These are phyloP conservation scores for Tetrapedia diversipes DNA, from an alignment of 2,888 invertebrate species.

Conservation along the genomic window DNA sequence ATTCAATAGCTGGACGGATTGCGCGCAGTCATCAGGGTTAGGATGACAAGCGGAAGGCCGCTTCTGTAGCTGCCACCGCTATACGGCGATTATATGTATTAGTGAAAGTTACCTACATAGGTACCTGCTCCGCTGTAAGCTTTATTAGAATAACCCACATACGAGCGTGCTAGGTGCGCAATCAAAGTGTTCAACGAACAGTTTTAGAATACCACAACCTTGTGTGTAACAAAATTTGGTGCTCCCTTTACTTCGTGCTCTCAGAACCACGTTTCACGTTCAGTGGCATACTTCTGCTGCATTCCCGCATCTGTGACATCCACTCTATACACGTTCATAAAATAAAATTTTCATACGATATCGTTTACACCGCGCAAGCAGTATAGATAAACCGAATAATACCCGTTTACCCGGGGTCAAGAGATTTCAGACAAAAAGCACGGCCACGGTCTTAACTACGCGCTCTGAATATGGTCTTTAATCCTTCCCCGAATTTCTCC, in stretches of 20 bases:
- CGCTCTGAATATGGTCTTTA: conserved; percentile 33
- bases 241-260: background rate
- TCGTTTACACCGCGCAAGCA: background rate
- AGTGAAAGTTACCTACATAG: conserved; percentile 4
- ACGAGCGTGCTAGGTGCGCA: too few relatives aligned
- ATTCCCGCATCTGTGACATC: too few relatives aligned
- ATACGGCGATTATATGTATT: background rate
- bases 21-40: background rate
- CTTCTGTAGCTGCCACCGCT: too few relatives aligned
- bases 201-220: background rate
- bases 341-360: background rate
- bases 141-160: background rate
- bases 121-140: conserved; percentile 3
- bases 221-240: too few relatives aligned
- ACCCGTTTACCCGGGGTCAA: background rate
- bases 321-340: too few relatives aligned
- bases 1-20: background rate
- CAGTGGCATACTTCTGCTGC: too few relatives aligned
- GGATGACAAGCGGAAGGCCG: background rate
- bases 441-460: conserved; percentile 22
- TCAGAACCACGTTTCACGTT: too few relatives aligned
- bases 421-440: conserved; percentile 11
- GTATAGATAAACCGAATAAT: conserved; percentile 18
- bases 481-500: conserved; percentile 29
- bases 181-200: background rate